phyloP scores from a whole-genome alignment of 2,888 invertebrate genomes.

The Acanthococcus lagerstroemiae region DNA sequence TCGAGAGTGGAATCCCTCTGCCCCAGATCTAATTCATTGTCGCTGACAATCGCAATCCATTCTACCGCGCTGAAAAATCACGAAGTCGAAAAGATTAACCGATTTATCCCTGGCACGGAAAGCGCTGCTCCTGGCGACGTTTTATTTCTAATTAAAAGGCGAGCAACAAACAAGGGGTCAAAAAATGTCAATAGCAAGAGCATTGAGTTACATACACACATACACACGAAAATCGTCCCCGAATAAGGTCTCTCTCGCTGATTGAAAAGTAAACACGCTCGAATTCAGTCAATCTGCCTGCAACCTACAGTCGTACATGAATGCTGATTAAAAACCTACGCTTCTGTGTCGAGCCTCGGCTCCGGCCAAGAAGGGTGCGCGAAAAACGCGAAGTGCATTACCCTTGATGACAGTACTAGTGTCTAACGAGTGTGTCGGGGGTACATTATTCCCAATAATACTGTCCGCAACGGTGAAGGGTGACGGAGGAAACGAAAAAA shows the following conservation, averaged over 20 bases:
- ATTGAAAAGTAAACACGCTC: conserved; percentile 10
- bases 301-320: neutral
- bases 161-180: neutral
- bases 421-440: neutral
- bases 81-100: neutral
- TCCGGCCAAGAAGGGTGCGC: neutral
- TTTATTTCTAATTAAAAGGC: conserved; percentile 12
- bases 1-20: no score
- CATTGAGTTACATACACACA: neutral
- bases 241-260: neutral
- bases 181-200: conserved; percentile 1
- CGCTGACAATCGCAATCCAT: neutral
- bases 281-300: conserved; percentile 3
- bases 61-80: neutral
- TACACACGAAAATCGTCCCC: conserved; percentile 1
- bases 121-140: neutral
- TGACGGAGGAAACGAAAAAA: neutral
- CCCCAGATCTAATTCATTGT: neutral
- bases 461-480: neutral
- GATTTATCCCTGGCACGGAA: neutral
- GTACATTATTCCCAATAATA: conserved; percentile 1
- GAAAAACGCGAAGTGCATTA: conserved; percentile 4
- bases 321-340: conserved; percentile 6
- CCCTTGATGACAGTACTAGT: conserved; percentile 7
- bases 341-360: conserved; percentile 4